Base-by-base conservation (phyloP, 2,113 vertebrate genomes). In the Corapipo altera region DNA sequence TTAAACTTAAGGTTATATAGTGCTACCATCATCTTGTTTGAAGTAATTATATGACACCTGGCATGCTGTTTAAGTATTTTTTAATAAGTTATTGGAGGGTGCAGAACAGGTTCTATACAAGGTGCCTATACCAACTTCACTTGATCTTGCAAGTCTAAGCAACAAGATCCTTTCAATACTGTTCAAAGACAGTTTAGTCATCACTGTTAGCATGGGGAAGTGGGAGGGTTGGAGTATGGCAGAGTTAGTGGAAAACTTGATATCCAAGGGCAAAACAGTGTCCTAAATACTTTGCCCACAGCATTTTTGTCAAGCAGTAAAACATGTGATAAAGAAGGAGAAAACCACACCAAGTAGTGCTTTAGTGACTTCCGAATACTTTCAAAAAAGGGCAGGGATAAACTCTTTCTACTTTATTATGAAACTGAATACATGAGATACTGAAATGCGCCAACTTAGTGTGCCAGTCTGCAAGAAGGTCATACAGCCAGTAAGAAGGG, bases 401-500 rank as follows among this genome's bases (percentile, higher is more conserved):
- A 91, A 33, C 19, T 77, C 20, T 41, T 58, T 73, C 23, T 86
- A 51, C 52, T 86, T 86, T 52, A 70, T 81, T 86, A 91, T 87
- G 55, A 89, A 95, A 95, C 81, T 81, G 69, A 81, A 95, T 80
- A 67, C 62, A 39, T 52, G 17, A 85, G 48, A 75, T 74, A 54
- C n/a, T 71, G 55, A 78, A 89, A 94, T 73, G 32, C 79, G 44
- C n/a, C 64, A 84, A 28, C 73, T 95, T 91, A 93, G 64, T 35
- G 35, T 71, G 55, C 23, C 61, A 79, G 69, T 61, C 85, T 92
- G 76, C 69, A 93, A 95, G 85, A 94, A 90, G 93, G 94, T 91
- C 94, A 95, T 64, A 59, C 30, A 95, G 35, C 27, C 73, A 75
- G 57, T 95, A 89, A 96, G 93, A 95, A 93, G 76, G 33, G 83